Evolutionary conservation across 2,113 vertebrate species (phyloP).

Genomic region (Natator depressus): DNA sequence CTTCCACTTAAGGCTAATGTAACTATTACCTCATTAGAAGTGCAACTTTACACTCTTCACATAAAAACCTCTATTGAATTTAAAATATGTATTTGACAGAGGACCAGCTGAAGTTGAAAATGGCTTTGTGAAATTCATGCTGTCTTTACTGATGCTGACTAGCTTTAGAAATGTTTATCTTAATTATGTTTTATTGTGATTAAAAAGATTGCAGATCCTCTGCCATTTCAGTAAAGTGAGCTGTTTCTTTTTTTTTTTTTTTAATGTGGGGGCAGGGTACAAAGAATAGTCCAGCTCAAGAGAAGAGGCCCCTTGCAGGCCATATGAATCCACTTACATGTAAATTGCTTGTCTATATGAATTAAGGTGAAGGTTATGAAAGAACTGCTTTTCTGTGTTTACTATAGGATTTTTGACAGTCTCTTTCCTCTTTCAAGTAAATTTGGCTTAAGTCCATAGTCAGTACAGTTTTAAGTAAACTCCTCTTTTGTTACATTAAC

Average conservation of each 20-base stretch:
- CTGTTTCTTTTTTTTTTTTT: constrained; percentile 39
- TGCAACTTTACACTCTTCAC: constrained; percentile 59
- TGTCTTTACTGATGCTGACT: constrained; percentile 74
- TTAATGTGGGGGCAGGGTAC: constrained; percentile 44
- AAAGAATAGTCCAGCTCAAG: constrained; percentile 66
- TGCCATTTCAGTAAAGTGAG: constrained; percentile 71
- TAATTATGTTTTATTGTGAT: constrained; percentile 77
- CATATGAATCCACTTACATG: constrained; percentile 93
- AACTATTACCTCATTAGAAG: constrained; percentile 75
- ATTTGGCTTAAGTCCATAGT: constrained; percentile 89
- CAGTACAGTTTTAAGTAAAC: constrained; percentile 90
- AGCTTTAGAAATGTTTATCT: constrained; percentile 77
- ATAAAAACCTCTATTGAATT: constrained; percentile 60
- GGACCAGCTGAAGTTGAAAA: constrained; percentile 58
- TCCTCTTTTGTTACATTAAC: constrained; percentile 91
- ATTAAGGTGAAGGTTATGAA: constrained; percentile 88
- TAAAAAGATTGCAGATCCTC: constrained; percentile 74
- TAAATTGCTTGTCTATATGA: constrained; percentile 91
- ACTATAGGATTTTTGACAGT: constrained; percentile 91
- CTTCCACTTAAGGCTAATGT: constrained; percentile 69
- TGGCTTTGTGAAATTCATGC: constrained; percentile 58
- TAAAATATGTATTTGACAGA: constrained; percentile 57
- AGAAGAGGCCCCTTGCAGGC: constrained; percentile 77
- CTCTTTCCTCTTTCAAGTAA: constrained; percentile 92
- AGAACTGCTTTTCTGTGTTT: constrained; percentile 87